Evolutionary conservation across 1,140 invertebrate species (phyloP), one percentile per base, ranked within the genome.

Genomic region (Riptortus pedestris): DNA sequence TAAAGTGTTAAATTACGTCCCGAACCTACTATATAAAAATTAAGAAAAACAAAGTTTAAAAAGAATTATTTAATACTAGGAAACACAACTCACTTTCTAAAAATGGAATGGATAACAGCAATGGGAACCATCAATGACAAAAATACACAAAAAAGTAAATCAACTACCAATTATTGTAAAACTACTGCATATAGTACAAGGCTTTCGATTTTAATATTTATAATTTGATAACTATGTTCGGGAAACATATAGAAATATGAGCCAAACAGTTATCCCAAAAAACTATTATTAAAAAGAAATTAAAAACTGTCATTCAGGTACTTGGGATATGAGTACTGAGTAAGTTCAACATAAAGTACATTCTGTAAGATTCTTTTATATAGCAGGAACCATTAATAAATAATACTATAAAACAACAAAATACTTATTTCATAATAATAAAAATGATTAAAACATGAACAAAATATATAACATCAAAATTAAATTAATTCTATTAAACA

Each of bases 271-370:
- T 47, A 47, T 47, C 45, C 45, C n/a, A n/a, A n/a, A n/a, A 47
- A 22, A n/a, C 22, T 47, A 47, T 47, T 47, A 20, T 47, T 22
- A 47, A 47, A 47, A 47, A 20, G 45, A 20, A 47, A 47, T 47
- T 47, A n/a, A n/a, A n/a, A n/a, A n/a, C n/a, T n/a, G 51, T 14
- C 51, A 24, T 24, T 55, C 51, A 55, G 51, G 51, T 55, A 55
- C 51, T 24, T 26, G 16, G 24, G 51, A 55, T 55, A 55, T 55
- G 26, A 24, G 51, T 55, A 16, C 16, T 47, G n/a, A 47, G n/a
- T n/a, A n/a, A n/a, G n/a, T n/a, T n/a, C n/a, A n/a, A n/a, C n/a
- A n/a, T n/a, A n/a, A n/a, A n/a, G n/a, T n/a, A n/a, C n/a, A n/a
- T n/a, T n/a, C n/a, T n/a, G n/a, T n/a, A n/a, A n/a, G n/a, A n/a